Percentiles rank a stretch among this genome's conserved stretches.
Conservation (phyloP, 2,113 vertebrate species). For the Pandion haliaetus region DNA sequence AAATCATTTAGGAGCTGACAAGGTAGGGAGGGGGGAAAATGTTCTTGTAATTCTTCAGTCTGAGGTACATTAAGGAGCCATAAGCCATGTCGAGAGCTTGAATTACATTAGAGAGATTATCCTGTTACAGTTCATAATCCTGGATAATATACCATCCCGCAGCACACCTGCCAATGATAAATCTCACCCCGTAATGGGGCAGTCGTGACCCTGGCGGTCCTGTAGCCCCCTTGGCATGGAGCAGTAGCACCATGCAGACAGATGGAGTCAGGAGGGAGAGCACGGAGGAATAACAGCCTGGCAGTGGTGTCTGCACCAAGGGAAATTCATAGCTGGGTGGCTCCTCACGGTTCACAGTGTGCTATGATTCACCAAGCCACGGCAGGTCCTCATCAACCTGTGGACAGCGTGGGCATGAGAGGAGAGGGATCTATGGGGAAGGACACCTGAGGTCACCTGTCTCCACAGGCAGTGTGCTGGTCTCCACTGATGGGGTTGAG, state of each 20-base stretch:
- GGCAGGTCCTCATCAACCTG: accelerated
- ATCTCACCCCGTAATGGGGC: constrained; percentile 79
- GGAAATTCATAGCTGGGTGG: background rate
- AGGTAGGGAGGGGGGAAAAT: constrained; percentile 76
- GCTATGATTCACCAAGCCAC: background rate
- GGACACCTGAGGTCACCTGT: background rate
- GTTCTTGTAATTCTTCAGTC: constrained; percentile 87
- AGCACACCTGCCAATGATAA: constrained; percentile 82
- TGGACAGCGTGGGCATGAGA: background rate
- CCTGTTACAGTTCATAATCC: constrained; percentile 88
- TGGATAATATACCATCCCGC: constrained; percentile 81
- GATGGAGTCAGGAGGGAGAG: constrained; percentile 32
- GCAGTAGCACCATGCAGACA: constrained; percentile 19
- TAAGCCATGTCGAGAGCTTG: constrained; percentile 88
- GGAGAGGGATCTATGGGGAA: background rate
- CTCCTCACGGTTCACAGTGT: accelerated
- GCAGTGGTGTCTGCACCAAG: background rate
- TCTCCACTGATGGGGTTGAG: background rate
- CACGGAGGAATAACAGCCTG: constrained; percentile 15
- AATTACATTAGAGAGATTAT: constrained; percentile 89
- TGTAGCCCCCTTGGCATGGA: constrained; percentile 54
- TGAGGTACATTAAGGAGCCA: constrained; percentile 88
- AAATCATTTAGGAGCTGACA: constrained; percentile 85
- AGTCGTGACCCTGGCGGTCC: constrained; percentile 72
- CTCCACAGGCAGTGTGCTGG: background rate